Evolutionary conservation across 2,888 invertebrate genomes (phyloP).

Genomic region (Lasioglossum marginatum): DNA sequence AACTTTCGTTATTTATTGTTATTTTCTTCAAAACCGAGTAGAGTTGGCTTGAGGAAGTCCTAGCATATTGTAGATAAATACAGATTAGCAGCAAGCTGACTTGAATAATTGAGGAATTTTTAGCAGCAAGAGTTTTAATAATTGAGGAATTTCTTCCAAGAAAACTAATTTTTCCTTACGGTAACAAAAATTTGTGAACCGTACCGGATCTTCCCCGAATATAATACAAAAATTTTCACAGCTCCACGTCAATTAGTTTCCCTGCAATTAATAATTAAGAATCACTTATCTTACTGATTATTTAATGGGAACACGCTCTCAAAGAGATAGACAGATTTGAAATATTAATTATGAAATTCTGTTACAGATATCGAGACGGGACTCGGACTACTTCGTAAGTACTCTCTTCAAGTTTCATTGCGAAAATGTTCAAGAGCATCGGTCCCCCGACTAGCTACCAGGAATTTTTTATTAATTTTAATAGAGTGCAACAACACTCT

Average conservation of each 20-base stretch:
- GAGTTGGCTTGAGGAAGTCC: not conserved
- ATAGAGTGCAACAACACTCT: not conserved
- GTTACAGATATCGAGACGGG: not conserved
- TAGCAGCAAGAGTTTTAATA: not conserved
- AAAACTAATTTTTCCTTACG: not conserved
- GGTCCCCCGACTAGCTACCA: not conserved
- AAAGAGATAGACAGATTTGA: not conserved
- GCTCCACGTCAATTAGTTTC: not conserved
- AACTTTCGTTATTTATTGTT: not conserved
- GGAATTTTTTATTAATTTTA: not conserved
- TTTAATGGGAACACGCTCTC: not conserved
- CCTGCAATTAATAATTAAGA: not conserved
- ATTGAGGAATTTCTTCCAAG: not conserved
- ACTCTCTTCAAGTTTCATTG: not conserved
- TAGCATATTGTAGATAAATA: no score
- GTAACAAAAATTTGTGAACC: not conserved
- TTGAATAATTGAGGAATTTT: not conserved
- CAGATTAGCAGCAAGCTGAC: not conserved
- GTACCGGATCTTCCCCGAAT: not conserved
- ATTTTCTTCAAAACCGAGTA: not conserved
- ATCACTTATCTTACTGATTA: not conserved
- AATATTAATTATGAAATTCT: not conserved
- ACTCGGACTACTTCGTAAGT: not conserved
- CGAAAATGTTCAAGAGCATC: not conserved
- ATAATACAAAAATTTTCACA: not conserved